Evolutionary conservation across 53 echinoderm and acorn worm species (phyloP).

Genomic region (Luidia sarsii): DNA sequence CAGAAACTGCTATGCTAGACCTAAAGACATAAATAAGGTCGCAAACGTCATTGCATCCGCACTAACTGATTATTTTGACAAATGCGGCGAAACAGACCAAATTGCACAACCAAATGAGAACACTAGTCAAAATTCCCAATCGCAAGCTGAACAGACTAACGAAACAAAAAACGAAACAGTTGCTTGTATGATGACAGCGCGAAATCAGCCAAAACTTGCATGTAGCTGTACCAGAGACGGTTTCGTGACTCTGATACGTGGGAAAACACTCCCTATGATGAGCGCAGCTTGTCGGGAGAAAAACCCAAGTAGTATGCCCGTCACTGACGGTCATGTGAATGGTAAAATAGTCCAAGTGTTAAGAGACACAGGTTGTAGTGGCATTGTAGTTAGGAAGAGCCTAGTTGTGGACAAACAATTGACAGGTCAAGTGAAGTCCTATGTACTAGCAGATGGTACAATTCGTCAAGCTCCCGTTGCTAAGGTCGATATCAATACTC

Average conservation of each 20-base stretch:
- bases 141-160: neutral
- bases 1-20: neutral
- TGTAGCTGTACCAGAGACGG: neutral
- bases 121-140: neutral
- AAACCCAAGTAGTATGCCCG: neutral
- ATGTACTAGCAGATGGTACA: neutral
- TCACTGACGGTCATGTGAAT: neutral
- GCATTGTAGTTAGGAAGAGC: neutral
- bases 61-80: neutral
- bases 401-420: neutral
- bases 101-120: neutral
- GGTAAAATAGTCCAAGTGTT: neutral
- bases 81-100: neutral
- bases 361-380: neutral
- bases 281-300: neutral
- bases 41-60: conserved; percentile 2
- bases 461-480: neutral
- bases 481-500: neutral
- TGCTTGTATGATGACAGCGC: neutral
- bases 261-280: neutral
- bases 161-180: neutral
- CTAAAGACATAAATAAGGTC: neutral
- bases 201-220: neutral
- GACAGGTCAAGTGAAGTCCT: neutral
- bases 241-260: neutral